Evolutionary conservation across 1,140 invertebrate genomes (phyloP).

Genomic region (Drusus annulatus): DNA sequence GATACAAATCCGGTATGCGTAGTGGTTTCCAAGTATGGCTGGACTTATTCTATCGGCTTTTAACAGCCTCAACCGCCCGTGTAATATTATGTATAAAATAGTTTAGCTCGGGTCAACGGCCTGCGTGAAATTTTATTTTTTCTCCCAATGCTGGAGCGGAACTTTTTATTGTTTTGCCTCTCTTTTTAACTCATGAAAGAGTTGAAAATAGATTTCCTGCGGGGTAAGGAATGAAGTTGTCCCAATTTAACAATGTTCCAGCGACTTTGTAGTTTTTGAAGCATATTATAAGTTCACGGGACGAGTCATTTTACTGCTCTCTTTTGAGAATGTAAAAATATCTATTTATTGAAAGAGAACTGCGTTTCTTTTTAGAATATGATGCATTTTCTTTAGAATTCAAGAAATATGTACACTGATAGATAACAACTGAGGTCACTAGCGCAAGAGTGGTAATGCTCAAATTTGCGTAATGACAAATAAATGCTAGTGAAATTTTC

Average conservation of each 20-base stretch:
- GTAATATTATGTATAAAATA: background rate
- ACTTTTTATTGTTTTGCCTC: conserved; percentile 30
- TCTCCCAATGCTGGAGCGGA: conserved; percentile 1
- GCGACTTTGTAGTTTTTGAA: conserved; percentile 20
- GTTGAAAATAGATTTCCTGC: conserved; percentile 27
- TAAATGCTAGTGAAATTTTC: too few species aligned
- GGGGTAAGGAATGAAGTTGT: background rate
- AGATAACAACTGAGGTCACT: background rate
- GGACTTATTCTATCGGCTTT: conserved; percentile 2
- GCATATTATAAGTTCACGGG: conserved; percentile 13
- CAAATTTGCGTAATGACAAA: too few species aligned
- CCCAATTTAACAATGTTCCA: conserved; percentile 12
- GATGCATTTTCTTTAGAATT: background rate
- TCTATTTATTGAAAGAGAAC: background rate
- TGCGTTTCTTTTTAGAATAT: background rate
- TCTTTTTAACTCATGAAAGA: conserved; percentile 30
- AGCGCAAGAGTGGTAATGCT: too few species aligned
- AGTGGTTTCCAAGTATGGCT: conserved; percentile 17
- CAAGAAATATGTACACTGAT: background rate
- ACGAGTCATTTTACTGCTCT: background rate
- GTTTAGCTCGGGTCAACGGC: conserved; percentile 23
- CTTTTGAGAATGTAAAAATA: conserved; percentile 1
- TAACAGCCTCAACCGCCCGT: background rate
- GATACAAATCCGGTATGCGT: conserved; percentile 24
- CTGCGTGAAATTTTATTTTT: conserved; percentile 31